Conservation (phyloP, 1,140 invertebrate genomes). For the Planococcus citri region DNA sequence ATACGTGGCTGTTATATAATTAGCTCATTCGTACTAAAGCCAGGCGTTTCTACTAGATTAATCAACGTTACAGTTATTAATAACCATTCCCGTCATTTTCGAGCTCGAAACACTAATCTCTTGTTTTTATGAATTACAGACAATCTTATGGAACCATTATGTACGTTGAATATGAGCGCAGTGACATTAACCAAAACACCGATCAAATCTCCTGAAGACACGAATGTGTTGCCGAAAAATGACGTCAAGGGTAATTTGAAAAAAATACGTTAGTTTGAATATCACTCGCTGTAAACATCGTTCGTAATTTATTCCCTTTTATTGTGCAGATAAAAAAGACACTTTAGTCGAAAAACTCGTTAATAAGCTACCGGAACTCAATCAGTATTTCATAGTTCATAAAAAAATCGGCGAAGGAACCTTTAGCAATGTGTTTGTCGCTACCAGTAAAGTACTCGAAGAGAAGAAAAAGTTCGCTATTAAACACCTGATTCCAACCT, state of each 20-base stretch:
- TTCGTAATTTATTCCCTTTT: too few species aligned
- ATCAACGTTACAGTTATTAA: background rate
- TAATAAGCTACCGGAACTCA: slow-evolving; percentile 34
- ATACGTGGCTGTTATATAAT: too few species aligned
- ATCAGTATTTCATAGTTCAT: slow-evolving; percentile 51
- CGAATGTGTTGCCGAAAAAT: background rate
- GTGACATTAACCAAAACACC: background rate
- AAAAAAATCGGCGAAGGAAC: slow-evolving; percentile 64
- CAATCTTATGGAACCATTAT: background rate
- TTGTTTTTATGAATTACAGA: background rate
- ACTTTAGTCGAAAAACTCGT: slow-evolving; percentile 42
- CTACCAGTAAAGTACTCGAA: slow-evolving; percentile 45
- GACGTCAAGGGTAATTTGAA: background rate
- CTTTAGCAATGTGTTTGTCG: slow-evolving; percentile 68
- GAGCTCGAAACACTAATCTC: background rate
- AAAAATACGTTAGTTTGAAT: background rate
- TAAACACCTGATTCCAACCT: slow-evolving; percentile 71
- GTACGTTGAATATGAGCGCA: background rate
- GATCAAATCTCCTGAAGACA: background rate
- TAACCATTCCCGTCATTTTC: background rate
- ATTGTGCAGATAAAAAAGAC: slow-evolving; percentile 24
- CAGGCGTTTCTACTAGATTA: too few species aligned
- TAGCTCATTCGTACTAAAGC: too few species aligned
- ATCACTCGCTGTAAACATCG: background rate
- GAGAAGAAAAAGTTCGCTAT: slow-evolving; percentile 53